Percentiles rank a stretch among this genome's conserved stretches.
Evolutionary conservation across 2,888 invertebrate species (phyloP).

Genomic region (Pinctada fucata): DNA sequence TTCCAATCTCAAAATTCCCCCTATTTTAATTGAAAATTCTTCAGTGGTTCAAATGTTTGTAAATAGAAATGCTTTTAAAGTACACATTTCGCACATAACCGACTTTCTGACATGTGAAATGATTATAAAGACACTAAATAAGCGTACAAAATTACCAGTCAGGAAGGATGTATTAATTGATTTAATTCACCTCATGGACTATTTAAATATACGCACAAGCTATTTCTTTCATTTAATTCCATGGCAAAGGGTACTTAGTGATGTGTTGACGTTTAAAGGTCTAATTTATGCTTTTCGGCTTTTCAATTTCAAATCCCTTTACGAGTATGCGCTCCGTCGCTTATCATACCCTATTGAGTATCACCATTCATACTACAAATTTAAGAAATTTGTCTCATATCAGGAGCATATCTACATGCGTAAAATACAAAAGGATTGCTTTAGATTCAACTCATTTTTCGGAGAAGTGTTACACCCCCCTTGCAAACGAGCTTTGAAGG

Average conservation of each 20-base stretch:
- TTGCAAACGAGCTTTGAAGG: constrained; percentile 1
- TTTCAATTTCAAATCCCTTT: neutral
- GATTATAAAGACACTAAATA: neutral
- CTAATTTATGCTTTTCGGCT: neutral
- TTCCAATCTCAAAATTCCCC: neutral
- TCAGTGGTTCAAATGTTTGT: neutral
- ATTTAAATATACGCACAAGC: neutral
- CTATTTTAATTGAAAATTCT: constrained; percentile 1
- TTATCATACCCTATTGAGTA: constrained; percentile 1
- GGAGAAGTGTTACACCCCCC: neutral
- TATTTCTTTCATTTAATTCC: neutral
- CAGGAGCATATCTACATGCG: constrained; percentile 2
- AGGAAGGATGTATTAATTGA: constrained; percentile 1
- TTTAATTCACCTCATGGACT: neutral
- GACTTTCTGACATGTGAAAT: neutral
- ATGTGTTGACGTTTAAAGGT: constrained; percentile 2
- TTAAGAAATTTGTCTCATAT: neutral
- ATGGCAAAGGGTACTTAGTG: constrained; percentile 2
- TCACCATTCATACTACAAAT: constrained; percentile 1
- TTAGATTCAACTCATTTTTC: neutral
- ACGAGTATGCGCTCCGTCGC: constrained; percentile 1
- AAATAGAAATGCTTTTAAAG: neutral
- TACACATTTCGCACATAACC: constrained; percentile 1
- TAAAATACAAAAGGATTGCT: neutral
- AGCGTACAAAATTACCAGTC: neutral